Evolutionary conservation across 2,113 vertebrate species (phyloP).

Genomic region (Mastomys natalensis): DNA sequence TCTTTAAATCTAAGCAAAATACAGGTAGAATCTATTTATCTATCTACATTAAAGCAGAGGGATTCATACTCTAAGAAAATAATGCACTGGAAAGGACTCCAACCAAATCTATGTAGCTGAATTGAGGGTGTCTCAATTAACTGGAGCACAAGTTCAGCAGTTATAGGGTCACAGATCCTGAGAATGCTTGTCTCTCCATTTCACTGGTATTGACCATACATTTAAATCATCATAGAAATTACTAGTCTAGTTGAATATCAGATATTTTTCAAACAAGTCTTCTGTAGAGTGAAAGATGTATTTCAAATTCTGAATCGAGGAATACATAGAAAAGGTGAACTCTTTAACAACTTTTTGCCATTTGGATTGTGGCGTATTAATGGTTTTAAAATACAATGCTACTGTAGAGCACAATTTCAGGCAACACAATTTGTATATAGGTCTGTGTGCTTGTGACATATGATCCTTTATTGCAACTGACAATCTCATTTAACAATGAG

Average conservation of each 20-base stretch:
- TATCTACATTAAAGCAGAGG: background rate
- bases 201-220: background rate
- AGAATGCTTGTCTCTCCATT: background rate
- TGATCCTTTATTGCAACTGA: fast-evolving
- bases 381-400: background rate
- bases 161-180: fast-evolving
- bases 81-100: too few species aligned
- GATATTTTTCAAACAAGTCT: background rate
- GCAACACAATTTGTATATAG: background rate
- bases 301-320: background rate
- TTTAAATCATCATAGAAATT: background rate
- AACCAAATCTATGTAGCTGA: background rate
- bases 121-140: background rate
- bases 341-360: background rate
- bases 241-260: background rate
- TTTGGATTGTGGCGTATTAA: background rate
- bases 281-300: background rate
- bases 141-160: background rate
- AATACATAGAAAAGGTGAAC: background rate
- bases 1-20: background rate
- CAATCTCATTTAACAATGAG: background rate
- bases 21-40: background rate
- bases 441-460: background rate
- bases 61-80: background rate
- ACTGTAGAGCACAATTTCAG: background rate